Evolutionary conservation across 2,797 vertebrate genomes (phyloP).

Genomic region (Poeciliopsis paucimaculata): DNA sequence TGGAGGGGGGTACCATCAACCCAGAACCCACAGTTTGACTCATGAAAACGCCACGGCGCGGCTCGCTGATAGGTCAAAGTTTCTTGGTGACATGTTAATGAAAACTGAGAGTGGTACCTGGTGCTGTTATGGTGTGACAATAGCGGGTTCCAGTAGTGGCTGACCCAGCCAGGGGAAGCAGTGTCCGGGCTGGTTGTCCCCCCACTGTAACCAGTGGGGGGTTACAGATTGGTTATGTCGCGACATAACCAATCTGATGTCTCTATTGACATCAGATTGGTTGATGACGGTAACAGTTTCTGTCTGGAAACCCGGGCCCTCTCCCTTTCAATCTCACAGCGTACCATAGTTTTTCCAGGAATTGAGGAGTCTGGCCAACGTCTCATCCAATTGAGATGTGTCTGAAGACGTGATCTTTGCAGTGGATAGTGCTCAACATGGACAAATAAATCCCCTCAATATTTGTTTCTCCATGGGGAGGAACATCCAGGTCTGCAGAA

Average conservation of each 20-base stretch:
- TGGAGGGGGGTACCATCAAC: neutral
- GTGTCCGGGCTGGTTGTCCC: neutral
- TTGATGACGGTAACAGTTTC: neutral
- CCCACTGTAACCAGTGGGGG: too few relatives aligned
- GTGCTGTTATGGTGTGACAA: neutral
- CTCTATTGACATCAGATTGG: neutral
- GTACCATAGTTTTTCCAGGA: neutral
- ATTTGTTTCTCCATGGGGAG: neutral
- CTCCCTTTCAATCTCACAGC: neutral
- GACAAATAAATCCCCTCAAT: neutral
- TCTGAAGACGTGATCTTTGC: neutral
- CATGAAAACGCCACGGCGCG: neutral
- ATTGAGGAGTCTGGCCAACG: too few relatives aligned
- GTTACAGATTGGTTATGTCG: too few relatives aligned
- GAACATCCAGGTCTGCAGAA: neutral
- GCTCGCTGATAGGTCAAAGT: too few relatives aligned
- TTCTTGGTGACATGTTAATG: neutral
- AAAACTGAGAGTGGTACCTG: constrained; percentile 27
- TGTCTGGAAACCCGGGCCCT: neutral
- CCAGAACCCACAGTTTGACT: neutral
- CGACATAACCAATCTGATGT: too few relatives aligned
- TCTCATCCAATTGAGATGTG: neutral
- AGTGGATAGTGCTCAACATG: neutral
- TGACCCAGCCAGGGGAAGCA: neutral
- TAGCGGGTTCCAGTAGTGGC: constrained; percentile 2